phyloP scores from a whole-genome alignment of 2,888 invertebrate genomes.

The Troilus luridus region DNA sequence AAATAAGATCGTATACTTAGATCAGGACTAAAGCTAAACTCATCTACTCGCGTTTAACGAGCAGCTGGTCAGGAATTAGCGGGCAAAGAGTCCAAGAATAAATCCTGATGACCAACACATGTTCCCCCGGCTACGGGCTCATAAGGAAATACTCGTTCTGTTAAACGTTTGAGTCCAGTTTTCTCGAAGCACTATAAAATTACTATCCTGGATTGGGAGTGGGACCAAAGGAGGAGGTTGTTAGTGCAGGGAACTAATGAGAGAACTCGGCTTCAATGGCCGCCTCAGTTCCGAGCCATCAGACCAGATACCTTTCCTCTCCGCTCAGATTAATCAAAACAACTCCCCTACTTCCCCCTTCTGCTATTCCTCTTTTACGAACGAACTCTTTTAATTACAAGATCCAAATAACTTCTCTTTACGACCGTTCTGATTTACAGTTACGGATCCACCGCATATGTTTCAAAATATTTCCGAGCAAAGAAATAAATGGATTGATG shows the following conservation, averaged over 20 bases:
- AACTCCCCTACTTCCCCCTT: not conserved
- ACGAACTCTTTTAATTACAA: slow-evolving; percentile 4
- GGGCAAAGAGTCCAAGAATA: not conserved
- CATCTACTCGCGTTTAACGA: not conserved
- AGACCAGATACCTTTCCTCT: not conserved
- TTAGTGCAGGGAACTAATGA: not conserved
- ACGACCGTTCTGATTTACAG: not conserved
- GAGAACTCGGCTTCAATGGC: not conserved
- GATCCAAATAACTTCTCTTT: slow-evolving; percentile 27
- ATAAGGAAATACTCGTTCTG: slow-evolving; percentile 16
- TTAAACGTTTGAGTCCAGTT: slow-evolving; percentile 21
- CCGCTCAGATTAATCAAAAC: not conserved
- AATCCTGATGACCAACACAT: slow-evolving; percentile 33
- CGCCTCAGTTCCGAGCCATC: not conserved
- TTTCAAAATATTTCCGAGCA: not conserved
- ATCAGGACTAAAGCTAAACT: not conserved
- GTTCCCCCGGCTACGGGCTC: not conserved
- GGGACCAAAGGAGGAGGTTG: not conserved
- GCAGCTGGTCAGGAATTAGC: not conserved
- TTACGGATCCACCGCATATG: not conserved
- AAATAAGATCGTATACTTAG: not conserved
- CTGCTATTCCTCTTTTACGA: not conserved
- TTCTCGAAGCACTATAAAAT: slow-evolving; percentile 23
- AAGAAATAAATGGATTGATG: not conserved
- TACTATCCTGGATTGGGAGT: not conserved